Conservation (phyloP, 2,797 vertebrate species). For the Synanceia verrucosa region DNA sequence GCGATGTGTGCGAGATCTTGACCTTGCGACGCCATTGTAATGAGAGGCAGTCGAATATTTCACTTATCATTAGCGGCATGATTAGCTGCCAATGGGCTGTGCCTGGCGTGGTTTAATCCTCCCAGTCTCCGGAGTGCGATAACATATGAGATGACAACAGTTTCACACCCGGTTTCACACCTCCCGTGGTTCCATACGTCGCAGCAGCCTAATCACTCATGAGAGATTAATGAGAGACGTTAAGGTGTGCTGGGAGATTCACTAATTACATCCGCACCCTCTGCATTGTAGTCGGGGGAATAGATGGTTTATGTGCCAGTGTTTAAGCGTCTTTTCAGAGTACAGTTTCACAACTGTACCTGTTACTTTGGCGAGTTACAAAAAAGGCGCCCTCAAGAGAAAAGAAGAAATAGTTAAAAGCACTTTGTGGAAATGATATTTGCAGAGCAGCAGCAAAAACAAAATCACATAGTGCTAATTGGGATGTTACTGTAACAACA, state of each 20-base stretch:
- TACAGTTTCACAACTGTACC: conserved; percentile 21
- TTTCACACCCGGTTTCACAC: conserved; percentile 81
- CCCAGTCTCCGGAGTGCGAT: conserved; percentile 68
- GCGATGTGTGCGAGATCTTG: conserved; percentile 52
- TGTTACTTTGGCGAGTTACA: conserved; percentile 31
- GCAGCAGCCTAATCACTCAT: conserved; percentile 76
- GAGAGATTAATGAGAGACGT: conserved; percentile 81
- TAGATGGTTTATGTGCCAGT: conserved; percentile 23
- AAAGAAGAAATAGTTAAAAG: conserved; percentile 16
- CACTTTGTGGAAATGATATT: conserved; percentile 9
- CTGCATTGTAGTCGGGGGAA: conserved; percentile 50
- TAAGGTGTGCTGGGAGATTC: conserved; percentile 72
- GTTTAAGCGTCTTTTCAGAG: conserved; percentile 25
- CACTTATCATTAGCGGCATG: conserved; percentile 76
- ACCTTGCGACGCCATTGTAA: conserved; percentile 69
- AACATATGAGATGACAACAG: conserved; percentile 80
- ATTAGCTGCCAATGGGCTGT: conserved; percentile 80
- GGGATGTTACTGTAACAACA: too few species aligned
- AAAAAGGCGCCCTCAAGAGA: conserved; percentile 40
- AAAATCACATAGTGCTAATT: conserved; percentile 28
- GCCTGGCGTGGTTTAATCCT: conserved; percentile 65
- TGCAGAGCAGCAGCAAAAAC: conserved; percentile 10
- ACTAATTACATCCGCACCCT: conserved; percentile 72
- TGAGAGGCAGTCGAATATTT: conserved; percentile 66
- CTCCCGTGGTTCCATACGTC: conserved; percentile 70